Conservation (phyloP, 1,140 invertebrate species). For the Mylabris phalerata region DNA sequence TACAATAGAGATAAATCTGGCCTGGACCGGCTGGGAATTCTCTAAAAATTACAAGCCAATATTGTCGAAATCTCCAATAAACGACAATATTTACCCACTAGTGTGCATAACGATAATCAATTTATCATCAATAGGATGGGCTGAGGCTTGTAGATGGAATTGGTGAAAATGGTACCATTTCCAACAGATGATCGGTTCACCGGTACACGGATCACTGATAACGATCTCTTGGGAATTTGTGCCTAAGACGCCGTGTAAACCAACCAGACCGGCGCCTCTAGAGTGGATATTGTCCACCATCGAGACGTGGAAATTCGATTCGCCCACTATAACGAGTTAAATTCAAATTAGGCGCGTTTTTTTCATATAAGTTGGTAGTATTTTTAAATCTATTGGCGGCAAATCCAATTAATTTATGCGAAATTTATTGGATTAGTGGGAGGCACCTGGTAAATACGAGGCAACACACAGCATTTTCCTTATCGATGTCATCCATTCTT, state of each 20-base stretch:
- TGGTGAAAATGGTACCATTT: slow-evolving; percentile 49
- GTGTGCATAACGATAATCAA: slow-evolving; percentile 49
- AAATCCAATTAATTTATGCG: background rate
- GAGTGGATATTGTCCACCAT: slow-evolving; percentile 51
- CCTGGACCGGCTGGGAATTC: slow-evolving; percentile 46
- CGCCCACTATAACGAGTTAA: slow-evolving; percentile 29
- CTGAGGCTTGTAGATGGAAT: slow-evolving; percentile 45
- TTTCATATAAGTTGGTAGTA: too few relatives aligned
- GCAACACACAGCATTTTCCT: slow-evolving; percentile 43
- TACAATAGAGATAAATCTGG: slow-evolving; percentile 47
- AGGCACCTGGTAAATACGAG: slow-evolving; percentile 35
- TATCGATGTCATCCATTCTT: slow-evolving; percentile 50
- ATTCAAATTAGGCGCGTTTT: slow-evolving; percentile 1
- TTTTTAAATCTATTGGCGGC: too few relatives aligned
- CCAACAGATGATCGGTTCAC: slow-evolving; percentile 42
- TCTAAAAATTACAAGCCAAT: slow-evolving; percentile 27
- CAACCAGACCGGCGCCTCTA: slow-evolving; percentile 45
- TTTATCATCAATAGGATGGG: slow-evolving; percentile 47
- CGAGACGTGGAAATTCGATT: slow-evolving; percentile 46
- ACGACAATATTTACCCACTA: slow-evolving; percentile 35
- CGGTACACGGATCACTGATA: slow-evolving; percentile 46
- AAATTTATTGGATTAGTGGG: background rate
- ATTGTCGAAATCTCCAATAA: background rate
- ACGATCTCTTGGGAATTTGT: slow-evolving; percentile 43
- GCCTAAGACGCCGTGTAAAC: slow-evolving; percentile 48